Conservation (phyloP, 2,113 vertebrate genomes). For the Mixornis gularis region DNA sequence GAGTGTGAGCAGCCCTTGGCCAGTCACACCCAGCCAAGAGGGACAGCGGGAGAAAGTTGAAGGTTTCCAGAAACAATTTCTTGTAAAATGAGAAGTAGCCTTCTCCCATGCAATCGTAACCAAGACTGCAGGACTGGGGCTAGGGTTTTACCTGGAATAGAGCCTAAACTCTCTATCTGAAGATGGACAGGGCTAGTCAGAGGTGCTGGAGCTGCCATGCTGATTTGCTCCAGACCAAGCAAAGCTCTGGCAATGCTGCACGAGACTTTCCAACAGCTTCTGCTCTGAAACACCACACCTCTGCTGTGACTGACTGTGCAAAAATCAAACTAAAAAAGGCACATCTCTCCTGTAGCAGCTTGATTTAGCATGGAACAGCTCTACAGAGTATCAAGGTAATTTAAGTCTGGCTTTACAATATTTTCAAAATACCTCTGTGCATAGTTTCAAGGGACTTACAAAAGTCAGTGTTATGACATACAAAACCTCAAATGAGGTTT, state of each 20-base stretch:
- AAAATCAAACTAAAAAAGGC: background rate
- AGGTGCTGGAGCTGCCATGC: rapidly evolving
- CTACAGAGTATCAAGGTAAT: background rate
- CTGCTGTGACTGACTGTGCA: background rate
- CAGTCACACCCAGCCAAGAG: background rate
- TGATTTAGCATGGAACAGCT: background rate
- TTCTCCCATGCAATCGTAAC: background rate
- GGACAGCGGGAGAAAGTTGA: background rate
- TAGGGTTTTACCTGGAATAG: background rate
- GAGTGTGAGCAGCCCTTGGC: background rate
- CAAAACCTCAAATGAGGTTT: background rate
- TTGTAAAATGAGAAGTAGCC: background rate
- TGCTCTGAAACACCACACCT: background rate
- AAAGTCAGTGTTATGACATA: background rate
- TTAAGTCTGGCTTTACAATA: background rate
- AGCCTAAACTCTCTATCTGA: background rate
- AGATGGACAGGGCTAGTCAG: background rate
- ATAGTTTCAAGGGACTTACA: background rate
- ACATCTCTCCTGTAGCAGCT: background rate
- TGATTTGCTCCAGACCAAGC: background rate
- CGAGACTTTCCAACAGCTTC: background rate
- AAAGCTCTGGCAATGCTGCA: background rate
- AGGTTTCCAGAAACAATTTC: background rate
- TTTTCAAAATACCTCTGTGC: background rate
- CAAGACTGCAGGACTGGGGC: rapidly evolving